phyloP scores from a whole-genome alignment of 1,140 invertebrate genomes.

The Pantala flavescens region DNA sequence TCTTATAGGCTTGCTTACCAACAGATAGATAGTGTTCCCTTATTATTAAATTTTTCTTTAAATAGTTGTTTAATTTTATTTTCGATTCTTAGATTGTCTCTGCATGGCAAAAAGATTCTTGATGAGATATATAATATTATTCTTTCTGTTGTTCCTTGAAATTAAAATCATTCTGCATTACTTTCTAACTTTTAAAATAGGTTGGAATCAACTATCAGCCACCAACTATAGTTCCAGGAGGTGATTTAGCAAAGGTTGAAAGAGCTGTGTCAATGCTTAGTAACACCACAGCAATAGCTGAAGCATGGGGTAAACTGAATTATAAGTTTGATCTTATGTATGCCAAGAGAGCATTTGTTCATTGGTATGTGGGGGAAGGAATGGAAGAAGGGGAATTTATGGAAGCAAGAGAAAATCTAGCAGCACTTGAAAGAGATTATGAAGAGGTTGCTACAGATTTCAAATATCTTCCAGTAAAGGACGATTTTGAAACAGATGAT shows the following conservation, averaged over 20 bases:
- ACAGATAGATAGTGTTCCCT: no score
- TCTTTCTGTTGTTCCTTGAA: no score
- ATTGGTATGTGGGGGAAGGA: constrained; percentile 47
- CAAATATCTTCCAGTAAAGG: background rate
- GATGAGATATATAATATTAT: no score
- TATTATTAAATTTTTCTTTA: no score
- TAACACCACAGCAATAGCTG: constrained; percentile 36
- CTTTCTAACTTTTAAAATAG: constrained; percentile 21
- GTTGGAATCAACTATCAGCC: constrained; percentile 43
- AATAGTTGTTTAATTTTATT: no score
- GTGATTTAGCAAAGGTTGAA: constrained; percentile 44
- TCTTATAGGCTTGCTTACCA: no score
- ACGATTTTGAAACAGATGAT: background rate
- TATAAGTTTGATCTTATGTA: constrained; percentile 51
- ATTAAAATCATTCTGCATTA: no score
- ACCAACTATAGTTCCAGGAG: constrained; percentile 39
- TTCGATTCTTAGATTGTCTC: no score
- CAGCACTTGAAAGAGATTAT: constrained; percentile 46
- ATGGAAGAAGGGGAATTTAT: constrained; percentile 49
- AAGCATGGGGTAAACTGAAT: constrained; percentile 45
- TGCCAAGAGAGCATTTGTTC: constrained; percentile 46
- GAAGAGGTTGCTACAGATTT: constrained; percentile 40
- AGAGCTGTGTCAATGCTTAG: constrained; percentile 29
- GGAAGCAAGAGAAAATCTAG: constrained; percentile 48
- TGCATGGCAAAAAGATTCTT: no score